Percentiles rank a stretch among this genome's conserved stretches.
phyloP scores from a whole-genome alignment of 2,888 invertebrate genomes.

The Elmis aenea region DNA sequence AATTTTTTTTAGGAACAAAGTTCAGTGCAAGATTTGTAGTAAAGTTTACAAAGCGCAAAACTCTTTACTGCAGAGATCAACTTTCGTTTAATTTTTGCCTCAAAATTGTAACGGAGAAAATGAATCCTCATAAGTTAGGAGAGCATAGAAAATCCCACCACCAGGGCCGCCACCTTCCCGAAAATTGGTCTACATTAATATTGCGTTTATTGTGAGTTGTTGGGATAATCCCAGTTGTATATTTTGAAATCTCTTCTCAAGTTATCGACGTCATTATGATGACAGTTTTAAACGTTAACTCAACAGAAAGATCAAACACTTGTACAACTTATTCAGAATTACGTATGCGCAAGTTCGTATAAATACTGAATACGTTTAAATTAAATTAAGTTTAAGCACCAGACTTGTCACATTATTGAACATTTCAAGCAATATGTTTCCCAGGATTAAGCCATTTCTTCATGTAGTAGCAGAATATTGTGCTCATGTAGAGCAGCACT shows the following conservation, averaged over 20 bases:
- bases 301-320: conserved; percentile 33
- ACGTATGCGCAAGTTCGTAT: conserved; percentile 6
- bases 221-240: too few species aligned
- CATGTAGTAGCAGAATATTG: conserved; percentile 89
- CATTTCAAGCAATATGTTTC: conserved; percentile 64
- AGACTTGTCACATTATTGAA: conserved; percentile 9
- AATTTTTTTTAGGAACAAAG: conserved; percentile 7
- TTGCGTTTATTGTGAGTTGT: too few species aligned
- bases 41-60: conserved; percentile 2
- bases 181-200: conserved; percentile 28
- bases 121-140: conserved; percentile 9
- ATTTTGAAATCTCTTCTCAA: conserved; percentile 27
- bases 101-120: conserved; percentile 38
- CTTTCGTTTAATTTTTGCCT: too few species aligned
- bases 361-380: conserved; percentile 14
- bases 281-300: conserved; percentile 27
- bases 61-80: too few species aligned
- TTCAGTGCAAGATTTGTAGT: conserved; percentile 2
- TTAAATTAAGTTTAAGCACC: conserved; percentile 19
- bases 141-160: conserved; percentile 33
- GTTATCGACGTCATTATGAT: conserved; percentile 23
- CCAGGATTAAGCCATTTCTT: conserved; percentile 85
- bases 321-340: conserved; percentile 8
- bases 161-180: conserved; percentile 39
- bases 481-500: conserved; percentile 83